A percentile compares a stretch with the other conserved stretches of the same genome.
Evolutionary conservation across 2,888 invertebrate species (phyloP).

Genomic region (Vanessa cardui): DNA sequence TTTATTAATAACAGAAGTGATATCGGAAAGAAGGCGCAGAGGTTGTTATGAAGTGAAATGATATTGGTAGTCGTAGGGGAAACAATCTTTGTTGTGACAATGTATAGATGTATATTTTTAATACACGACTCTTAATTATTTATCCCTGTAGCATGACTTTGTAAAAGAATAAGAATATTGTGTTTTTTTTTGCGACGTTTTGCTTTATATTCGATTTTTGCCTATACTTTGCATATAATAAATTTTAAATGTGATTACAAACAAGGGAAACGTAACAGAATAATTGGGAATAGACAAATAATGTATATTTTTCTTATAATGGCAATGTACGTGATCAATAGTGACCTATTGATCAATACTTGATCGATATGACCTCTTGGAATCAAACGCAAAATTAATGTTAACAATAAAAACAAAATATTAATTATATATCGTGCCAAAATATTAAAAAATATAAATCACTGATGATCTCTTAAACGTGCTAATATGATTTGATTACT

Average conservation of each 20-base stretch:
- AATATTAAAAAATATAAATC: slow-evolving; percentile 1
- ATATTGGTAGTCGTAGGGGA: slow-evolving; percentile 1
- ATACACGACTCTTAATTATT: neutral
- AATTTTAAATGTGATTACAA: no score
- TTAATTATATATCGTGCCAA: neutral
- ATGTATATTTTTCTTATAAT: no score
- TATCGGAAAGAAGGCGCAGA: neutral
- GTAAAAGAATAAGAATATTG: no score
- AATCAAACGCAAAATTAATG: no score
- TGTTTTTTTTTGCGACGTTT: neutral
- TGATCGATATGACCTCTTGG: no score
- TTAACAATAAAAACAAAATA: no score
- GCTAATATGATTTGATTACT: slow-evolving; percentile 1
- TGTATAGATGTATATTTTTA: slow-evolving; percentile 18
- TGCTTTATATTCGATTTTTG: neutral
- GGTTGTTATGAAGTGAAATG: neutral
- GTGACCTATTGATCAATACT: no score
- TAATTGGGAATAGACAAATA: no score
- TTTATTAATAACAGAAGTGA: neutral
- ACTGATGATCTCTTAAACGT: slow-evolving; percentile 15
- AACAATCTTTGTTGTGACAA: neutral
- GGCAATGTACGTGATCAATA: no score
- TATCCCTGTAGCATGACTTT: neutral
- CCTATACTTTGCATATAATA: no score
- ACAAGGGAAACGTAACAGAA: no score